phyloP scores from a whole-genome alignment of 2,797 vertebrate genomes.

The Eleutherodactylus coqui region DNA sequence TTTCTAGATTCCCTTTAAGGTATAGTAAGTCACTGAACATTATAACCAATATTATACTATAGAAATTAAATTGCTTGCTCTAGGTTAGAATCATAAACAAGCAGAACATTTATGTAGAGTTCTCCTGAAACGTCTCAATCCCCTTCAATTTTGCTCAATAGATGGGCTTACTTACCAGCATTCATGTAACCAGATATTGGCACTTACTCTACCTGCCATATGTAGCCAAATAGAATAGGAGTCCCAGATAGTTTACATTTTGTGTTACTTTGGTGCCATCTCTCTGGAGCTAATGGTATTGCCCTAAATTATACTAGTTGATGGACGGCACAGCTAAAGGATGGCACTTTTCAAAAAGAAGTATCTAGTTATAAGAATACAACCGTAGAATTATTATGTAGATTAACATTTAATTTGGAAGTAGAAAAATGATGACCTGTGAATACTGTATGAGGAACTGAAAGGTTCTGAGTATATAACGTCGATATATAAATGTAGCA shows the following conservation, averaged over 20 bases:
- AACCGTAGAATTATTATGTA: no score
- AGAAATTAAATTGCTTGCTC: no score
- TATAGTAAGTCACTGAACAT: background rate
- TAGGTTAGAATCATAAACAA: background rate
- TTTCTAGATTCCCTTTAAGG: no score
- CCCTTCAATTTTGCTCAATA: background rate
- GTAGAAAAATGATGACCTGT: background rate
- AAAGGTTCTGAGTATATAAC: no score
- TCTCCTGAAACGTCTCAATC: background rate
- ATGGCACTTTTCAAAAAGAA: background rate
- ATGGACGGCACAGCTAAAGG: background rate
- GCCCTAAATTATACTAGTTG: background rate
- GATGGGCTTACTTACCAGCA: background rate
- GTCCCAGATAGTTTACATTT: background rate
- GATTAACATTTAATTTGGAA: background rate
- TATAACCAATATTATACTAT: background rate
- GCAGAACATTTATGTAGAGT: background rate
- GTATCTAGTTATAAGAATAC: no score
- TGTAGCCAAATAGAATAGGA: background rate
- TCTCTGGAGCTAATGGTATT: background rate
- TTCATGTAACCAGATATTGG: background rate
- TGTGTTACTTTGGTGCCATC: constrained; percentile 1
- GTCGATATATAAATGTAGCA: no score
- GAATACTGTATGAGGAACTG: no score
- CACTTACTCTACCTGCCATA: background rate